Conservation (phyloP, 1,140 invertebrate species). For the Zaprionus davidi region DNA sequence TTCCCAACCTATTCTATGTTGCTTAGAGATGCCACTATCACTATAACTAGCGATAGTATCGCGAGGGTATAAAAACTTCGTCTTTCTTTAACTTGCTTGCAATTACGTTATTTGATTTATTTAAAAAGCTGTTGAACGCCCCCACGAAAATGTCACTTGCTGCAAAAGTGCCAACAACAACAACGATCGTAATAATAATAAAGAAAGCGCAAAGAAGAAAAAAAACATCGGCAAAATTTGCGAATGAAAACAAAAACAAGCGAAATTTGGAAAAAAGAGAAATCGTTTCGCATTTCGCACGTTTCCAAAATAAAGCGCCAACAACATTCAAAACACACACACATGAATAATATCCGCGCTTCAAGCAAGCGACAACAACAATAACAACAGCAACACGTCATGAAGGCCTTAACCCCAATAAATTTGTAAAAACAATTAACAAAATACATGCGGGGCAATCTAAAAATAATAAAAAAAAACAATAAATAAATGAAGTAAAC, state of each 20-base stretch:
- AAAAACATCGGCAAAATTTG: slow-evolving; percentile 20
- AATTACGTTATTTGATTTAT: slow-evolving; percentile 4
- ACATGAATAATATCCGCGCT: slow-evolving; percentile 39
- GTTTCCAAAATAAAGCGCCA: slow-evolving; percentile 51
- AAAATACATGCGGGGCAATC: slow-evolving; percentile 29
- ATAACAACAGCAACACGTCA: slow-evolving; percentile 48
- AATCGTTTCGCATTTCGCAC: slow-evolving; percentile 49
- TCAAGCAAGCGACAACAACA: slow-evolving; percentile 25
- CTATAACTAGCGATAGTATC: not conserved
- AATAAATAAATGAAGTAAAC: slow-evolving; percentile 32
- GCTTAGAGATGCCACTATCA: not conserved
- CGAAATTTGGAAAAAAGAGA: slow-evolving; percentile 41
- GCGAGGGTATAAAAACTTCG: slow-evolving; percentile 5
- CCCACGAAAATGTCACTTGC: slow-evolving; percentile 40
- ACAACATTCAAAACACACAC: slow-evolving; percentile 18
- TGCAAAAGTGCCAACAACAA: slow-evolving; percentile 39
- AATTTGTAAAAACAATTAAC: slow-evolving; percentile 72
- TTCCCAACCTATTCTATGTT: too few relatives aligned
- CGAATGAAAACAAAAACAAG: slow-evolving; percentile 36
- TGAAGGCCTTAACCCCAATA: slow-evolving; percentile 72
- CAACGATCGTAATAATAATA: slow-evolving; percentile 20
- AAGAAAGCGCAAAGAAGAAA: slow-evolving; percentile 7
- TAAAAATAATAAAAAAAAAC: slow-evolving; percentile 25
- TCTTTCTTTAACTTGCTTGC: not conserved
- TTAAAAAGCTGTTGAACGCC: slow-evolving; percentile 40